Conservation (phyloP, 2,113 vertebrate genomes). For the Chloropsis hardwickii region DNA sequence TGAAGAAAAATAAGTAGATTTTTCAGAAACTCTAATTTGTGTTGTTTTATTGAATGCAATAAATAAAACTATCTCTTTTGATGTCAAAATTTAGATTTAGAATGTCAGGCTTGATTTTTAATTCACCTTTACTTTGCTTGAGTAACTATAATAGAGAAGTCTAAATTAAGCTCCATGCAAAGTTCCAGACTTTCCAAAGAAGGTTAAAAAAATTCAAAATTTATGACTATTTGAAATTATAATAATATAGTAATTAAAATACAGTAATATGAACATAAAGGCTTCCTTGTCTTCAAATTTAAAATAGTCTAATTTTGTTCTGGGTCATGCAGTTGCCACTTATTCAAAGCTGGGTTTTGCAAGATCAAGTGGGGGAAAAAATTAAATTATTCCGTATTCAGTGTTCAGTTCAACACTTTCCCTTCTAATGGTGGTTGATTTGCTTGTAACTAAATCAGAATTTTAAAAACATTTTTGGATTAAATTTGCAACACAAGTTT, state of each 20-base stretch:
- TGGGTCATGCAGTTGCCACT: not conserved
- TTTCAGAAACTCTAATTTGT: not conserved
- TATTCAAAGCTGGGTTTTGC: not conserved
- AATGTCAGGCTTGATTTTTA: not conserved
- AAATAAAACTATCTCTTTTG: not conserved
- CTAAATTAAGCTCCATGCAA: not conserved
- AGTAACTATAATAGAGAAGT: not conserved
- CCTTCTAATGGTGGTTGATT: not conserved
- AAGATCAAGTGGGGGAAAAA: not conserved
- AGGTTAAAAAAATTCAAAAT: not conserved
- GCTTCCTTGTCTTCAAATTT: not conserved
- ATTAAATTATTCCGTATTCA: not conserved
- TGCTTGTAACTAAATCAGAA: not conserved
- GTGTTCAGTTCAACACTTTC: not conserved
- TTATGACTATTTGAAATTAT: fast-evolving
- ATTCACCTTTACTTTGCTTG: not conserved
- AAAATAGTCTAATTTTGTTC: not conserved
- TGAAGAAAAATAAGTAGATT: not conserved
- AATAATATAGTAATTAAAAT: not conserved
- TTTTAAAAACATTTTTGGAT: not conserved
- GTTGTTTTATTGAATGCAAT: not conserved
- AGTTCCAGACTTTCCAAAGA: not conserved
- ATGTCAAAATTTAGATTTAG: not conserved
- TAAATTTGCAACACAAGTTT: not conserved
- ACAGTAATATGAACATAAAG: not conserved